Evolutionary conservation across 2,113 vertebrate species (phyloP).

Genomic region (Megalops atlanticus): DNA sequence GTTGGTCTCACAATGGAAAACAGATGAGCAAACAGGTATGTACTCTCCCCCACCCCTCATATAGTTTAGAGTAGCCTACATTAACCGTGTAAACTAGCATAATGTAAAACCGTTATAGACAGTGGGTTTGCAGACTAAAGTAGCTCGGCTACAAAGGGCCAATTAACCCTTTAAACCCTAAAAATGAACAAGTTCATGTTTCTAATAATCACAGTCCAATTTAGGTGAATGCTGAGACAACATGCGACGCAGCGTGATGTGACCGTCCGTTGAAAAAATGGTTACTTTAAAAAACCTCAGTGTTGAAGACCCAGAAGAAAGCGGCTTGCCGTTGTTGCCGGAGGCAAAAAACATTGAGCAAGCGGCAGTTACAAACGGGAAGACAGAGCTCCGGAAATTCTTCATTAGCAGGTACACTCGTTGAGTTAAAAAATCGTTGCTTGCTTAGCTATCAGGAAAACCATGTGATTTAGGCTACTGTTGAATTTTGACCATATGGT

Average conservation of each 20-base stretch:
- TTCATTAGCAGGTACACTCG: slow-evolving; percentile 62
- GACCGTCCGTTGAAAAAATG: slow-evolving; percentile 42
- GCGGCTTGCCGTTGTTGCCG: slow-evolving; percentile 47
- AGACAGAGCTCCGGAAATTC: slow-evolving; percentile 46
- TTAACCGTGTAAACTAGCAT: neutral
- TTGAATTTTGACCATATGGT: too few relatives aligned
- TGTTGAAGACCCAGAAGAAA: slow-evolving; percentile 45
- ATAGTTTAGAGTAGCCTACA: neutral
- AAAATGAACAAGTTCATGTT: neutral
- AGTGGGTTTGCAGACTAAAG: too few relatives aligned
- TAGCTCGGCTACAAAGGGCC: too few relatives aligned
- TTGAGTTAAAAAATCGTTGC: too few relatives aligned
- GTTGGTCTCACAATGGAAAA: neutral
- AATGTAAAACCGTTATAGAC: too few relatives aligned
- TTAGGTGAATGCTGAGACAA: neutral
- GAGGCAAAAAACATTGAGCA: slow-evolving; percentile 33
- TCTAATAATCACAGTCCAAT: too few relatives aligned
- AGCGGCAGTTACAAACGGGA: slow-evolving; percentile 3
- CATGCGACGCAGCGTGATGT: neutral
- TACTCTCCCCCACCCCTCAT: neutral
- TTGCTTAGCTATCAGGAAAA: too few relatives aligned
- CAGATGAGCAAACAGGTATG: neutral
- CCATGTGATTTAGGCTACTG: too few relatives aligned
- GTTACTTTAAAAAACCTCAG: slow-evolving; percentile 57
- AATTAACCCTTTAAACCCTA: neutral